A percentile compares a stretch with the other conserved stretches of the same genome.
Evolutionary conservation across 2,888 invertebrate genomes (phyloP).

Genomic region (Drosophila incognita): DNA sequence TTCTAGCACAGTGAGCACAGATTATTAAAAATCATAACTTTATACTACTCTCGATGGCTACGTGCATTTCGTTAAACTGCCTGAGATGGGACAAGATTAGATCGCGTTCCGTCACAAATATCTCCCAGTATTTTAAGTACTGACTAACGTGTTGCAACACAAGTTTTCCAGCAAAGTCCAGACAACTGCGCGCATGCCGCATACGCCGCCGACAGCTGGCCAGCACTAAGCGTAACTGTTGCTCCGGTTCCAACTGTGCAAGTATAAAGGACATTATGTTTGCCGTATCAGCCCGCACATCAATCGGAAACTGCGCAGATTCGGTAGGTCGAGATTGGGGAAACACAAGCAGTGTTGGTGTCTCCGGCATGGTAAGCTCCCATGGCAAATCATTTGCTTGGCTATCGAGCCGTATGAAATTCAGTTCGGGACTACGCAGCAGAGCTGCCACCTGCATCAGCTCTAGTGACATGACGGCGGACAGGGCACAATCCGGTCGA

Average conservation of each 20-base stretch:
- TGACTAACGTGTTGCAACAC: conserved; percentile 73
- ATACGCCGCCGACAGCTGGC: conserved; percentile 62
- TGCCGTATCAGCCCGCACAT: conserved; percentile 82
- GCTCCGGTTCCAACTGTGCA: conserved; percentile 87
- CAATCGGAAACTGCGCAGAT: conserved; percentile 89
- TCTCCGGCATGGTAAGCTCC: conserved; percentile 89
- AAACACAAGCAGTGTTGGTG: conserved; percentile 93
- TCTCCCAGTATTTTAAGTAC: conserved; percentile 76
- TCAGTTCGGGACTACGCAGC: conserved; percentile 56
- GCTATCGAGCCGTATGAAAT: conserved; percentile 91
- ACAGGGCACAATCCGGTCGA: conserved; percentile 92
- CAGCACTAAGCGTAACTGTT: conserved; percentile 68
- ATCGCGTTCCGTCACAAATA: conserved; percentile 70
- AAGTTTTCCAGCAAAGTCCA: conserved; percentile 74
- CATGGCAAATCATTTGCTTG: conserved; percentile 94
- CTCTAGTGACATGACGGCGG: conserved; percentile 89
- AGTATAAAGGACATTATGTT: conserved; percentile 89
- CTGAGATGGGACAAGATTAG: conserved; percentile 66
- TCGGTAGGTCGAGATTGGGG: conserved; percentile 88
- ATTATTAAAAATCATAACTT: conserved; percentile 48
- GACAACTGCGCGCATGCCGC: conserved; percentile 65
- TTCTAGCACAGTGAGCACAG: conserved; percentile 1
- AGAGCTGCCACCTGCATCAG: conserved; percentile 86
- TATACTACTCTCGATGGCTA: conserved; percentile 71
- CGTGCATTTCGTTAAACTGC: conserved; percentile 72